Evolutionary conservation across 2,797 vertebrate species (phyloP), one percentile per base, ranked within the genome.

Genomic region (Cyprinella venusta): DNA sequence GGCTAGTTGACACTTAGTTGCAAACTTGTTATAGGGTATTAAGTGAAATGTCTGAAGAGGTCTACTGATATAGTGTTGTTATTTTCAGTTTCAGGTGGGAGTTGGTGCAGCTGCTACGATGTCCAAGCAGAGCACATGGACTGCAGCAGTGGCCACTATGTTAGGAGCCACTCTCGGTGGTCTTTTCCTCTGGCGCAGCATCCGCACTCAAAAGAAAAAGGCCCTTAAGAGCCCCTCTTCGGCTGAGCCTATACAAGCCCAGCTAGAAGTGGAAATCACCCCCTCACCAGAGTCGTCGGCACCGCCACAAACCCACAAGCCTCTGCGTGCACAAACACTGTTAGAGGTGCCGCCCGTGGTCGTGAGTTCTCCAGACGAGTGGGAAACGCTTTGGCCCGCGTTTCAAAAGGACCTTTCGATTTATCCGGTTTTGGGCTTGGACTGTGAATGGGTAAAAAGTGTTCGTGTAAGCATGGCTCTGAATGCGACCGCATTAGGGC

Each of bases 371-470:
- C 91, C 90, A 36, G 93, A 94, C 33, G 96, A 98, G 19, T 99
- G 98, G 97, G 91, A 94, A 86, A 87, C 81, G 64, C 89, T 95
- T 36, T 96, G 97, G 95, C 95, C 96, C 0, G 89, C 92, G 71
- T 90, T 99, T 88, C 93, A 94, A 72, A 88, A 92, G 78, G 96
- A 98, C 76, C 91, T 99, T 88, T 90, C 93, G 0, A 90, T 91
- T 56, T 92, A 94, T 87, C 97, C 97, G 0, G 96, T 98, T 24
- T 96, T 99, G 89, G 98, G 98, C 71, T 92, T 99, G 0, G 98
- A 99, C 91, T 99, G 98, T 90, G 98, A 99, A 94, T 99, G 98
- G 98, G 98, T 99, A 96, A 97, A 94, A 84, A 80, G 69, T 30
- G 80, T 84, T 48, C 88, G 87, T 87, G 92, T 94, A 93, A 93